Evolutionary conservation across 2,113 vertebrate species (phyloP), one percentile per base, ranked within the genome.

Genomic region (Bubo bubo): DNA sequence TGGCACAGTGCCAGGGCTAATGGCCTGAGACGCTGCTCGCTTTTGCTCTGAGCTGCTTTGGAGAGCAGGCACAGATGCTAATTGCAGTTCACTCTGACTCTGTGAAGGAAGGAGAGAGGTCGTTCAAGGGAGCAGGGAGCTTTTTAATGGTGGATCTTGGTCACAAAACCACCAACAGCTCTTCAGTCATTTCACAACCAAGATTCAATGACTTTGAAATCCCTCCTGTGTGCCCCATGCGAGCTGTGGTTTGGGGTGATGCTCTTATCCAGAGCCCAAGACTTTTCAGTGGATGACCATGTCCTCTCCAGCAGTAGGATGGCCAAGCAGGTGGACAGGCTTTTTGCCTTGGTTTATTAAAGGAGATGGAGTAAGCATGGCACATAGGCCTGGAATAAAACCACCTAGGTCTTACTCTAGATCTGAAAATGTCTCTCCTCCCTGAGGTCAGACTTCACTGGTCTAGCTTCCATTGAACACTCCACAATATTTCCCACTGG

Each of bases 1-100:
- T 97, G 96, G 94, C 96, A 74, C 8, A 1, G 76, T 6, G 89
- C 95, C 96, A 93, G 88, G 88, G 85, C 90, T 98, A 97, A 98
- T 97, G 96, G 95, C 67, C 95, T 67, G 76, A 96, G 70, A 95
- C 81, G 12, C 28, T 1, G 7, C 60, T 91, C 0, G 1, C 41
- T 77, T 56, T 60, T 5, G 0, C 79, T 91, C 88, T 35, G 68
- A 97, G 70, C 87, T 83, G 82, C 92, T 93, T 62, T 53, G 23
- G 66, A 30, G 89, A 80, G 86, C 2, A 1, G 62, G 81, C 77
- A 91, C 55, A 84, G 92, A 72, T 64, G 88, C 81, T 95, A 75
- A 83, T 49, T 47, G 81, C 53, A 17, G 67, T 82, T 92, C 5
- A 1, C 34, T 41, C 52, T 39, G 41, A 26, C 52, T 19, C 49